These are phyloP conservation scores for Helicoverpa assulta DNA, from an alignment of 2,888 invertebrate genomes.

Conservation along the genomic window DNA sequence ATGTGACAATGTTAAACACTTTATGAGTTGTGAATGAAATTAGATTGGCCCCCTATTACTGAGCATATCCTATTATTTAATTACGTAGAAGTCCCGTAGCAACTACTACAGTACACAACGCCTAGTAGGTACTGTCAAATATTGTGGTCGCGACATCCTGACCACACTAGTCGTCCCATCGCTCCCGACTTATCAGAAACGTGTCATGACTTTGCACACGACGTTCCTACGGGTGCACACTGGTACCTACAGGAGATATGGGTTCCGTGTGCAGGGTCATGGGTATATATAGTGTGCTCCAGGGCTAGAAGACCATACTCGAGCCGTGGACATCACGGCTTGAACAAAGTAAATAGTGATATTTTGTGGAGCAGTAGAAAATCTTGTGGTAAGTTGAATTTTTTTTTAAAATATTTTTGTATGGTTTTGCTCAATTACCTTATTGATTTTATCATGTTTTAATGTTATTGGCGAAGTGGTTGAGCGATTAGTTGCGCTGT, in stretches of 20 bases:
- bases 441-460: neutral
- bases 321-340: slow-evolving; percentile 76
- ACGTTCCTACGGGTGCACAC: too few species aligned
- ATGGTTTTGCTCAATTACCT: neutral
- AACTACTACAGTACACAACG: neutral
- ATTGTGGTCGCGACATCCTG: slow-evolving; percentile 39
- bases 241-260: too few species aligned
- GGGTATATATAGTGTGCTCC: slow-evolving; percentile 61
- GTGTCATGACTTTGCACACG: slow-evolving; percentile 62
- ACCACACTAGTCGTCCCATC: slow-evolving; percentile 46
- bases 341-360: slow-evolving; percentile 25
- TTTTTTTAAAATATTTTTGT: neutral
- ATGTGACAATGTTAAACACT: too few species aligned
- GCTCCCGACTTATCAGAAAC: slow-evolving; percentile 33
- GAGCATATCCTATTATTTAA: too few species aligned
- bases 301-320: slow-evolving; percentile 57
- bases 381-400: slow-evolving; percentile 53
- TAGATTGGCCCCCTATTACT: too few species aligned
- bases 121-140: neutral
- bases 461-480: neutral
- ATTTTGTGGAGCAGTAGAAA: slow-evolving; percentile 15
- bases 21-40: too few species aligned
- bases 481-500: neutral
- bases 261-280: slow-evolving; percentile 51
- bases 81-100: too few species aligned